Base-by-base conservation (phyloP, 2,888 invertebrate species). In the Epistrophe eligans region DNA sequence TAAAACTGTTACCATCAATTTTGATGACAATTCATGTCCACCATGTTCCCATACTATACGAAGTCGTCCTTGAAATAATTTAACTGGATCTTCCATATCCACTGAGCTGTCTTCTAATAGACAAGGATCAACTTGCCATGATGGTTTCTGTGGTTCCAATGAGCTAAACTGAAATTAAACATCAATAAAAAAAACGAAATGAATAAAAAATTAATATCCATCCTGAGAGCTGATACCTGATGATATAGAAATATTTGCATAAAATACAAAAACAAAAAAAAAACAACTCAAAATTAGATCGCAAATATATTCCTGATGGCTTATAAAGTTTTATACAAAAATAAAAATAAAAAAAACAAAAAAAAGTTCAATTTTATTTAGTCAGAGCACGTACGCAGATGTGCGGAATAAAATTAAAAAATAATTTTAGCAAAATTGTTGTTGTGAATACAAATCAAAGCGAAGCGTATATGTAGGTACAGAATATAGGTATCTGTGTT, bases 51-150 rank as follows among this genome's bases (percentile, higher is more conserved):
- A 95, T 52, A 94, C 94, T 62, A 95, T 93, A 89, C 93, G 93
- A 80, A 95, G 92, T 85, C 94, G 94, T 4, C 94, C 94, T 17
- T 94, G 94, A 70, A 95, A 93, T 58, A 95, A 90, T 82, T 93
- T 94, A 50, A 95, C 93, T 0, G 94, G 92, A 62, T 95, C 94
- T 19, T 94, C 94, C 90, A 91, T 91, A 9, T 94, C 94, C 1
- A 94, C 94, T 3, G 94, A 94, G 1, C 90, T 91, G 40, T 91
- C 90, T 88, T 92, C 93, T 88, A 93, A 88, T 88, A 91, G 91
- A 89, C 95, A 95, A 1, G 95, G 93, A 81, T 94, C 94, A 35
- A 94, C 90, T 17, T 94, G 93, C 95, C 95, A 95, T 90, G 94
- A 94, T 35, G 94, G 94, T 64, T 91, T 91, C 38, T 91, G 91